phyloP scores from a whole-genome alignment of 2,888 invertebrate genomes.

The Osmoderma eremita region DNA sequence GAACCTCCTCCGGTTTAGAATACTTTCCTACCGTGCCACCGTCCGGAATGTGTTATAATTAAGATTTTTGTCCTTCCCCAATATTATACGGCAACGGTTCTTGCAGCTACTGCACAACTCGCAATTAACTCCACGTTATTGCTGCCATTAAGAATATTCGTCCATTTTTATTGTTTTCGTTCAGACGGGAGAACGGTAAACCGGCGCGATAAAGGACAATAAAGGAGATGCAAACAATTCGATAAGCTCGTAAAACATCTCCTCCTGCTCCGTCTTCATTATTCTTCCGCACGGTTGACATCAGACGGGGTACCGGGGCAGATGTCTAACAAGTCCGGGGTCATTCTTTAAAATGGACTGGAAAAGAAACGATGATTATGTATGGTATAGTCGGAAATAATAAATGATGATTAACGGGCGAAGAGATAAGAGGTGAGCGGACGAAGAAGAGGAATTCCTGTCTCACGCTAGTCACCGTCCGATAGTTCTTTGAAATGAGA shows the following conservation, averaged over 20 bases:
- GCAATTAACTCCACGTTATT: constrained; percentile 25
- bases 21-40: constrained; percentile 28
- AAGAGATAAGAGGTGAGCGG: constrained; percentile 43
- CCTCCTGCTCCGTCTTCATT: constrained; percentile 1
- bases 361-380: constrained; percentile 54
- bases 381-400: constrained; percentile 49
- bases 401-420: constrained; percentile 58
- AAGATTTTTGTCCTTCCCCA: constrained; percentile 31
- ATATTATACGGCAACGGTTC: constrained; percentile 9
- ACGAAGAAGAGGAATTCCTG: constrained; percentile 54
- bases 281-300: constrained; percentile 10
- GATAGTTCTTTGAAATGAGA: constrained; percentile 31
- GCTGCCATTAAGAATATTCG: constrained; percentile 10
- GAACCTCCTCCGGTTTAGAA: constrained; percentile 8
- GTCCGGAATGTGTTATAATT: constrained; percentile 35
- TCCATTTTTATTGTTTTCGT: neutral
- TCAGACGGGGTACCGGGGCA: constrained; percentile 42
- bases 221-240: constrained; percentile 33
- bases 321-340: constrained; percentile 50
- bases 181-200: constrained; percentile 1
- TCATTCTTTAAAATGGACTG: constrained; percentile 52
- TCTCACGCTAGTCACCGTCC: constrained; percentile 57
- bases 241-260: constrained; percentile 28
- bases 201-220: constrained; percentile 13
- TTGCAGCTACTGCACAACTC: constrained; percentile 9